Evolutionary conservation across 2,888 invertebrate genomes (phyloP).

Genomic region (Anoplius nigerrimus): DNA sequence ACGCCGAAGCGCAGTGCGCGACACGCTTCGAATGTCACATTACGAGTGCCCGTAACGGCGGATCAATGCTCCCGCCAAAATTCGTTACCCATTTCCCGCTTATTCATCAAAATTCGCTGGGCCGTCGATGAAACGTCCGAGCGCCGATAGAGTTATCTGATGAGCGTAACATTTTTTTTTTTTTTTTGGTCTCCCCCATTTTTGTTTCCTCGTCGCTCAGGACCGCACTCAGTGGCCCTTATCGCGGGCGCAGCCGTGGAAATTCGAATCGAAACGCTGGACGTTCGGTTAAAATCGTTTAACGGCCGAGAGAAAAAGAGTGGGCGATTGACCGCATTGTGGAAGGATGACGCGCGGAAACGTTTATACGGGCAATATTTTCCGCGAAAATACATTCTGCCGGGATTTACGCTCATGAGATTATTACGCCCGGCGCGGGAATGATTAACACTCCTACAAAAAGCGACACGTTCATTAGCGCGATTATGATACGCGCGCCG

Average conservation of each 20-base stretch:
- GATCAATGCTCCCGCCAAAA: slow-evolving; percentile 54
- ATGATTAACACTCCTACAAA: too few relatives aligned
- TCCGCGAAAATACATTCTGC: too few relatives aligned
- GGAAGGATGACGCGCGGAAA: too few relatives aligned
- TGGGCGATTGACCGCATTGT: too few relatives aligned
- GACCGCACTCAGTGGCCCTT: neutral
- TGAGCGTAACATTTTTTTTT: slow-evolving; percentile 13
- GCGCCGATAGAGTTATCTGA: slow-evolving; percentile 39
- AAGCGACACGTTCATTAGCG: too few relatives aligned
- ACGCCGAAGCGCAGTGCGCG: slow-evolving; percentile 39
- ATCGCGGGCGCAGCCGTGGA: neutral
- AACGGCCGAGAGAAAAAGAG: too few relatives aligned
- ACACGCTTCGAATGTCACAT: slow-evolving; percentile 52
- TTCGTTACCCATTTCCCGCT: slow-evolving; percentile 52
- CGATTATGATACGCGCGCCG: too few relatives aligned
- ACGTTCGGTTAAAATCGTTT: too few relatives aligned
- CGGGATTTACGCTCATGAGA: too few relatives aligned
- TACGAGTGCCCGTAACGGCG: slow-evolving; percentile 40
- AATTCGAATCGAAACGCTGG: neutral
- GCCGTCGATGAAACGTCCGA: slow-evolving; percentile 44
- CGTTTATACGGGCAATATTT: too few relatives aligned
- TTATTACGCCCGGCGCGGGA: too few relatives aligned
- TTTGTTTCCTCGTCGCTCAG: neutral
- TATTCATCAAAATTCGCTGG: slow-evolving; percentile 53
- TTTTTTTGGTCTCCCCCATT: neutral